These are phyloP conservation scores for Papilio protenor DNA, from an alignment of 2,888 invertebrate species.

Conservation along the genomic window DNA sequence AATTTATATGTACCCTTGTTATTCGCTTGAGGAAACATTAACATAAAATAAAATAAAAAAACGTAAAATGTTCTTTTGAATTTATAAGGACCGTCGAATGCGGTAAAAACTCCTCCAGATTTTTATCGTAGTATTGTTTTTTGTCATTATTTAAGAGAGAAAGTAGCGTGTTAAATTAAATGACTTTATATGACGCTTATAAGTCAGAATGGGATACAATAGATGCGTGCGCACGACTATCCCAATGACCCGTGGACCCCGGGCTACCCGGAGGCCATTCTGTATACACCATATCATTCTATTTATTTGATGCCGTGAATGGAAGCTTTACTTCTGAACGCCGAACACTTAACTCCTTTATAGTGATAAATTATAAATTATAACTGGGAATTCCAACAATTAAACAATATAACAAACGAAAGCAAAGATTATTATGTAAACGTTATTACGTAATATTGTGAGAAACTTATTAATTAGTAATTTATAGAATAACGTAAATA, in stretches of 20 bases:
- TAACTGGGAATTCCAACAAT: neutral
- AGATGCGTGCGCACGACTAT: conserved; percentile 51
- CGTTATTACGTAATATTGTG: neutral
- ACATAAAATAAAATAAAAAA: no score
- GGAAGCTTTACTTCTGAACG: conserved; percentile 16
- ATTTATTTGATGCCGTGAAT: conserved; percentile 32
- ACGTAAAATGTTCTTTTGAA: no score
- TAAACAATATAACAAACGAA: no score
- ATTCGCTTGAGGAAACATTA: no score
- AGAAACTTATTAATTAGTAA: neutral
- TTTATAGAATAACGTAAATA: neutral
- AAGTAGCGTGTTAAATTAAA: neutral
- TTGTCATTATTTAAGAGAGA: neutral
- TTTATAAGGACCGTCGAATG: no score
- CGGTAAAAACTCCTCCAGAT: no score
- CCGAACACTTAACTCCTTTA: neutral
- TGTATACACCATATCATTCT: conserved; percentile 31
- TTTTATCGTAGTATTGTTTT: no score
- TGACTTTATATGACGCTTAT: conserved; percentile 17
- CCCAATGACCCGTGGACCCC: conserved; percentile 50
- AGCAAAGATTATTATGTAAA: no score
- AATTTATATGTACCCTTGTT: no score
- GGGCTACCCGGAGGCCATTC: conserved; percentile 44
- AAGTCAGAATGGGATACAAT: conserved; percentile 33
- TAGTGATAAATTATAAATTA: neutral